Evolutionary conservation across 2,888 invertebrate genomes (phyloP).

Genomic region (Luffia ferchaultella): DNA sequence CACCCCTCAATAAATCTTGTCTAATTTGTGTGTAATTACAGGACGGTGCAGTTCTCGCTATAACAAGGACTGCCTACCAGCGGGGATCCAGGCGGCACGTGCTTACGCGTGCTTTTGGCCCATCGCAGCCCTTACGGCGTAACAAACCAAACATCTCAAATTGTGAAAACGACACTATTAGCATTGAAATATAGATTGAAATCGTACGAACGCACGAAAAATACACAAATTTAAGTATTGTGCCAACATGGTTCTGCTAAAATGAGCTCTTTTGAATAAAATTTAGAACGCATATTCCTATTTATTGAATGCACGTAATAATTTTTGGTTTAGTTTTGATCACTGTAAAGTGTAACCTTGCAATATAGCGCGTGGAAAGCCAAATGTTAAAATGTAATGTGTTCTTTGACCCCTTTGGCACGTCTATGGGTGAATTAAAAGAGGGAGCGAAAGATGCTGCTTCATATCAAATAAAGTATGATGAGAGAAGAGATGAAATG

Average conservation of each 20-base stretch:
- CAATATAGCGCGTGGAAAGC: constrained; percentile 46
- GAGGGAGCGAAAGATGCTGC: constrained; percentile 42
- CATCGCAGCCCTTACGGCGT: constrained; percentile 6
- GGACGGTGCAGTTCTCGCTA: constrained; percentile 56
- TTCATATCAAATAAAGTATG: neutral
- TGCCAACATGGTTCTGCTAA: constrained; percentile 16
- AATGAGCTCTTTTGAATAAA: neutral
- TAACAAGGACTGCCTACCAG: constrained; percentile 63
- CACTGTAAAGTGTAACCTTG: constrained; percentile 36
- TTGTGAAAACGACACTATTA: too few relatives aligned
- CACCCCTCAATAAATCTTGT: constrained; percentile 66
- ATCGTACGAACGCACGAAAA: constrained; percentile 11
- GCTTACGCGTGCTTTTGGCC: constrained; percentile 46
- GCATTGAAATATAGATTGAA: constrained; percentile 15
- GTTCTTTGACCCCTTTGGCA: constrained; percentile 49
- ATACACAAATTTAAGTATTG: constrained; percentile 28
- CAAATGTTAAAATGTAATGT: constrained; percentile 49
- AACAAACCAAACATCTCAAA: constrained; percentile 22
- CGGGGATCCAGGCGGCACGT: constrained; percentile 57
- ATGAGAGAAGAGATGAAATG: neutral
- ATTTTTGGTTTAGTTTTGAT: constrained; percentile 36
- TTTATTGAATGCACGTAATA: neutral
- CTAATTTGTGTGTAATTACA: constrained; percentile 68
- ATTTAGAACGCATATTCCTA: neutral
- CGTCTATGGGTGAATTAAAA: constrained; percentile 6